Base-by-base conservation (phyloP, 2,113 vertebrate species). In the Oryzias javanicus region DNA sequence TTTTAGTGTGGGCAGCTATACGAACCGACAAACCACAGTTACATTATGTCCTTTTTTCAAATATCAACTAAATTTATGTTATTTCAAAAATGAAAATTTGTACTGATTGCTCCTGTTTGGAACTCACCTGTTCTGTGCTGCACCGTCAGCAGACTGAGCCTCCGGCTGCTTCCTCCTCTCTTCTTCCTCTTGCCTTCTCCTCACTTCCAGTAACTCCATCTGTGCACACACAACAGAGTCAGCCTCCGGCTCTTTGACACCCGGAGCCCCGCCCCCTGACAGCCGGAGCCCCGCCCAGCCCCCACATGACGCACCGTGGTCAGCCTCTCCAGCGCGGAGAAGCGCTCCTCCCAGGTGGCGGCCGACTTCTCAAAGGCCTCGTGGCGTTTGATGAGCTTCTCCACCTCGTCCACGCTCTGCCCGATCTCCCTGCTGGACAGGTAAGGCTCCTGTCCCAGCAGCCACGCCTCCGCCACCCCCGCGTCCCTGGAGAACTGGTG, bases 291-390 rank as follows among this genome's bases (percentile, higher is more conserved):
- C 14, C 2, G 3, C 5, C 1, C 0, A 1, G 2, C 5, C 20
- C 18, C 14, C 8, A 16, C 3, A 15, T 1, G 7, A 22, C 79
- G 78, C 68, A 99, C 97, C 81, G 97, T 99, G 5, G 97, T 99
- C 88, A 98, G 88, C 78, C 97, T 92, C 79, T 99, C 97, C 89
- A 99, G 89, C 0, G 96, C 97, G 0, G 95, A 89, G 83, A 98
- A 99, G 25, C 97, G 93, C 73, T 99, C 97, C 13, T 99, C 97
- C 97, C 97, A 99, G 69, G 97, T 99, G 6, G 97, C 96, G 14
- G 97, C 97, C 0, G 97, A 99, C 83, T 99, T 99, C 79, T 99
- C 97, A 62, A 99, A 99, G 0, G 97, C 97, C 89, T 99, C 97
- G 0, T 99, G 97, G 25, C 97, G 88, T 76, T 99, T 99, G 89